Conservation (phyloP, 2,113 vertebrate genomes). For the Hirundichthys speculiger region DNA sequence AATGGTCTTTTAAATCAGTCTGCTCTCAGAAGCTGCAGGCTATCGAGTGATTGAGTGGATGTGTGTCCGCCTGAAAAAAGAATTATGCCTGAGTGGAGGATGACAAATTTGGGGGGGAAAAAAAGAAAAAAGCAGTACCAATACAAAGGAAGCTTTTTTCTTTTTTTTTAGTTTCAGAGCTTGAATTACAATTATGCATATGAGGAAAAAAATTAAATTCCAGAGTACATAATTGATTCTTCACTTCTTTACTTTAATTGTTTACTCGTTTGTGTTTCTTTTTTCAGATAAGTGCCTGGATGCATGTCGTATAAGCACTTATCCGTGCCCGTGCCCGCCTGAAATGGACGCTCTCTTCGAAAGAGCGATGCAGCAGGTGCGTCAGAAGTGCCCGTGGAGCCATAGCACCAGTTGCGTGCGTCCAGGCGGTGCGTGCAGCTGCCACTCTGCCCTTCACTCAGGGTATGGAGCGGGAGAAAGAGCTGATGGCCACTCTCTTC, state of each 20-base stretch:
- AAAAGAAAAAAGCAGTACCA: not conserved
- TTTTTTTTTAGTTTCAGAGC: not conserved
- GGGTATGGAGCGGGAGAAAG: constrained; percentile 81
- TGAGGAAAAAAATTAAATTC: constrained; percentile 20
- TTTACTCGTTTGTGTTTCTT: constrained; percentile 8
- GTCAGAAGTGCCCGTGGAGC: constrained; percentile 77
- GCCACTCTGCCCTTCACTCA: constrained; percentile 78
- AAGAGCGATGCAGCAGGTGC: constrained; percentile 68
- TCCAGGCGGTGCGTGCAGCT: constrained; percentile 84
- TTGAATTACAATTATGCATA: constrained; percentile 22
- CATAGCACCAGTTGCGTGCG: constrained; percentile 85
- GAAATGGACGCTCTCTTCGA: constrained; percentile 80
- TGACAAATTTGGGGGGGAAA: constrained; percentile 34
- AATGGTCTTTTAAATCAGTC: constrained; percentile 48
- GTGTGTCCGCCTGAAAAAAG: constrained; percentile 38
- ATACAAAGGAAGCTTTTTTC: constrained; percentile 20
- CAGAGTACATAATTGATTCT: not conserved
- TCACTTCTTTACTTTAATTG: not conserved
- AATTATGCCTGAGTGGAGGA: constrained; percentile 38
- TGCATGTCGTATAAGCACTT: constrained; percentile 79
- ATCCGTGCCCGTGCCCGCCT: constrained; percentile 56
- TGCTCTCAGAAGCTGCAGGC: constrained; percentile 30
- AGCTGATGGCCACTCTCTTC: constrained; percentile 82
- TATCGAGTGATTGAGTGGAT: constrained; percentile 43
- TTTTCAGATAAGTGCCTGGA: constrained; percentile 78